phyloP scores from a whole-genome alignment of 30 jellyfish, hydroid and myxozoan species.

The Turritopsis rubra region DNA sequence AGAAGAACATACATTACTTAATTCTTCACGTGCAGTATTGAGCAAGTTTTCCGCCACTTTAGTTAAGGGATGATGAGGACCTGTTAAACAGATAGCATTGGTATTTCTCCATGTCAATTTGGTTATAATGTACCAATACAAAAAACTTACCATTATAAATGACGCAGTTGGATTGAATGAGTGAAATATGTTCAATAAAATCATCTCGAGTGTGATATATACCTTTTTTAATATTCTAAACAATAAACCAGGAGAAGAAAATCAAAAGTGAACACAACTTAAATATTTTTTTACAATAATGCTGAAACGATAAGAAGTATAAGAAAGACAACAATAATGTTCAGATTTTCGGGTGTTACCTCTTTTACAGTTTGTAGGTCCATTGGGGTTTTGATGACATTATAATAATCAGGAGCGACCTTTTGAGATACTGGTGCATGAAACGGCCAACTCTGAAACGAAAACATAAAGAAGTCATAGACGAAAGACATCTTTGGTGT shows the following conservation, averaged over 20 bases:
- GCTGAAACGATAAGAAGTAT: too few species aligned
- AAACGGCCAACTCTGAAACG: conserved; percentile 93
- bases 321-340: too few species aligned
- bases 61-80: conserved; percentile 81
- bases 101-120: too few species aligned
- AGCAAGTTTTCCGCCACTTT: conserved; percentile 88
- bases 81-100: conserved; percentile 32
- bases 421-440: conserved; percentile 85
- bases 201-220: conserved; percentile 66
- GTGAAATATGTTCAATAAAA: conserved; percentile 69
- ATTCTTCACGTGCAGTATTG: conserved; percentile 45
- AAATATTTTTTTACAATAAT: too few species aligned
- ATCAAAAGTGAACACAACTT: not conserved
- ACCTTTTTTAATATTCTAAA: conserved; percentile 32
- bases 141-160: conserved; percentile 73
- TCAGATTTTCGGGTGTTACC: too few species aligned
- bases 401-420: conserved; percentile 85
- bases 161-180: conserved; percentile 72
- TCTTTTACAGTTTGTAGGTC: conserved; percentile 88
- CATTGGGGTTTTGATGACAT: conserved; percentile 88
- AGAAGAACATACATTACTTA: conserved; percentile 32
- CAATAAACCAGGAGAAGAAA: not conserved
- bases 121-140: not conserved
- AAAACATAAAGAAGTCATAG: not conserved
- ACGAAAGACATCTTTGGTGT: not conserved